A percentile compares a stretch with the other conserved stretches of the same genome.
Evolutionary conservation across 2,113 vertebrate genomes (phyloP).

Genomic region (Rhea pennata): DNA sequence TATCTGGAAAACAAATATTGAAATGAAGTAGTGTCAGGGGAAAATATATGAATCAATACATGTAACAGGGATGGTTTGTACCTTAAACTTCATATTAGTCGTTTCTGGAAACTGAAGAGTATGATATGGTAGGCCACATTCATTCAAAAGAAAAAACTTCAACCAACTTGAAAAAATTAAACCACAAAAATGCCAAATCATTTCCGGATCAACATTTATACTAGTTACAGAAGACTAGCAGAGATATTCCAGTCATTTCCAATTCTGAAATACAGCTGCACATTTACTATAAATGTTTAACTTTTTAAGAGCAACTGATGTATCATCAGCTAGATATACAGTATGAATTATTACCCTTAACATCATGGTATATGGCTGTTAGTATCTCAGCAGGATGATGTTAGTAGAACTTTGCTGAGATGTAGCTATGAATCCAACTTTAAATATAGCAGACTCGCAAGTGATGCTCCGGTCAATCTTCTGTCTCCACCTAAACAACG

Average conservation of each 20-base stretch:
- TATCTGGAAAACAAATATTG: constrained; percentile 90
- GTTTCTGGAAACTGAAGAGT: neutral
- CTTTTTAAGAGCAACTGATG: neutral
- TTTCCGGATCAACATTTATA: neutral
- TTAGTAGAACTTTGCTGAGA: neutral
- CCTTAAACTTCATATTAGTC: constrained; percentile 15
- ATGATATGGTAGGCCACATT: neutral
- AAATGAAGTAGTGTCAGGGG: constrained; percentile 80
- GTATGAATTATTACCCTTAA: neutral
- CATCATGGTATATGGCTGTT: neutral
- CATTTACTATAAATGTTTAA: neutral
- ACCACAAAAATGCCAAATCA: constrained; percentile 9
- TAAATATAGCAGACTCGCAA: neutral
- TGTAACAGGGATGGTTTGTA: constrained; percentile 61
- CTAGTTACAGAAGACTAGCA: neutral
- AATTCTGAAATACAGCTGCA: neutral
- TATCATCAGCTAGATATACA: neutral
- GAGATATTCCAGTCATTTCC: neutral
- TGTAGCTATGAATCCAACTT: neutral
- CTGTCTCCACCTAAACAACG: neutral
- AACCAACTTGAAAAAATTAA: constrained; percentile 33
- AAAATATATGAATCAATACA: constrained; percentile 60
- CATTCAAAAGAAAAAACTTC: neutral
- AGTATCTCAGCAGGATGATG: neutral
- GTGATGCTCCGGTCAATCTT: neutral